phyloP scores from a whole-genome alignment of 2,113 vertebrate genomes.

The Oncorhynchus tshawytscha region DNA sequence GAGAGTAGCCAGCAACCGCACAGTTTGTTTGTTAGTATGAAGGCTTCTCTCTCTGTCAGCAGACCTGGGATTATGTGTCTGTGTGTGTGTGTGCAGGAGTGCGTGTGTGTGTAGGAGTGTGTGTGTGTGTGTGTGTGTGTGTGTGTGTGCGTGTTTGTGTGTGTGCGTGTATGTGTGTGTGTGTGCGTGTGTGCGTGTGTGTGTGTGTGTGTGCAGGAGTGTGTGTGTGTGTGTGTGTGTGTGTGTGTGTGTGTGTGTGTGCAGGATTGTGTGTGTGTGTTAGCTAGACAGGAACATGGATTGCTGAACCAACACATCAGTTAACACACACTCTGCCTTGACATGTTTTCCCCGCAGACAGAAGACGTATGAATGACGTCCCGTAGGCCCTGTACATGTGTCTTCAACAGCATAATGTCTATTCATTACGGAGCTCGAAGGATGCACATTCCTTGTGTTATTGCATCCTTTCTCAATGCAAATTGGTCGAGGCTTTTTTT shows the following conservation, averaged over 20 bases:
- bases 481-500: conserved; percentile 20
- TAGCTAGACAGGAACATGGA: not conserved
- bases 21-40: not conserved
- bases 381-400: not conserved
- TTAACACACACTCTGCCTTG: not conserved
- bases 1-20: not conserved
- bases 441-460: conserved; percentile 46
- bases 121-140: no score
- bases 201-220: no score
- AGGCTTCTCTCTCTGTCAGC: not conserved
- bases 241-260: no score
- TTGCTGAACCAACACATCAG: not conserved
- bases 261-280: not conserved
- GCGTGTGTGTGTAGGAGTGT: no score
- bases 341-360: not conserved
- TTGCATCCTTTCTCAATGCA: conserved; percentile 40
- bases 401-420: conserved; percentile 6
- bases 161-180: no score
- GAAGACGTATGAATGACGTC: not conserved
- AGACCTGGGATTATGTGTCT: not conserved
- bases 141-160: not conserved
- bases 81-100: no score
- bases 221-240: no score
- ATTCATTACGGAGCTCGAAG: conserved; percentile 39
- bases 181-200: no score